Conservation (phyloP, 2,888 invertebrate genomes). For the Drosophila villosipedis region DNA sequence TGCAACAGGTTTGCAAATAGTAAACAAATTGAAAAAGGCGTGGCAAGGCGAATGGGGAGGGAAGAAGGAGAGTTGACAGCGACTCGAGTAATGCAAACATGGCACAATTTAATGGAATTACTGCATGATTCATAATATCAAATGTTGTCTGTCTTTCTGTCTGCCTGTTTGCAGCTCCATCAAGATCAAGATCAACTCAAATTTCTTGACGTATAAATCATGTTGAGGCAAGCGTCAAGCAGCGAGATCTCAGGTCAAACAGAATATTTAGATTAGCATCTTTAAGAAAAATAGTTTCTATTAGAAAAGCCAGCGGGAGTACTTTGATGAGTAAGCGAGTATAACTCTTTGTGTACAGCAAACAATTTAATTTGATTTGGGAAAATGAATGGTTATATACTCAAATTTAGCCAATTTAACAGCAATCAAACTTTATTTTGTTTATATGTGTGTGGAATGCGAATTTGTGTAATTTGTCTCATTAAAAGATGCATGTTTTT, state of each 20-base stretch:
- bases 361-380: not conserved
- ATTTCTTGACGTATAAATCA: slow-evolving; percentile 33
- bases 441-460: not conserved
- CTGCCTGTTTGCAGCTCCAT: slow-evolving; percentile 1
- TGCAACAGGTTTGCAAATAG: slow-evolving; percentile 68
- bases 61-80: not conserved
- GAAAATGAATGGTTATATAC: not conserved
- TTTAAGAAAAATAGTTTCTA: not conserved
- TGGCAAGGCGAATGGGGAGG: not conserved
- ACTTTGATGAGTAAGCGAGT: slow-evolving; percentile 26
- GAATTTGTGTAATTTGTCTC: not conserved
- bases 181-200: slow-evolving; percentile 52
- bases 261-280: slow-evolving; percentile 30
- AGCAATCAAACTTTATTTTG: not conserved
- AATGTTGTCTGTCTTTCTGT: slow-evolving; percentile 4
- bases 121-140: slow-evolving; percentile 55
- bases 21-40: not conserved
- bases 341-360: slow-evolving; percentile 3
- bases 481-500: not conserved
- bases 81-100: slow-evolving; percentile 35
- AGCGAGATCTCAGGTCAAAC: slow-evolving; percentile 26
- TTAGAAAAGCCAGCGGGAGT: slow-evolving; percentile 7
- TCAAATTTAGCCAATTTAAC: not conserved
- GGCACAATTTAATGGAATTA: slow-evolving; percentile 39
- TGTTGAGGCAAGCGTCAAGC: not conserved